phyloP scores from a whole-genome alignment of 2,888 invertebrate species.

The Ophion slaviceki region DNA sequence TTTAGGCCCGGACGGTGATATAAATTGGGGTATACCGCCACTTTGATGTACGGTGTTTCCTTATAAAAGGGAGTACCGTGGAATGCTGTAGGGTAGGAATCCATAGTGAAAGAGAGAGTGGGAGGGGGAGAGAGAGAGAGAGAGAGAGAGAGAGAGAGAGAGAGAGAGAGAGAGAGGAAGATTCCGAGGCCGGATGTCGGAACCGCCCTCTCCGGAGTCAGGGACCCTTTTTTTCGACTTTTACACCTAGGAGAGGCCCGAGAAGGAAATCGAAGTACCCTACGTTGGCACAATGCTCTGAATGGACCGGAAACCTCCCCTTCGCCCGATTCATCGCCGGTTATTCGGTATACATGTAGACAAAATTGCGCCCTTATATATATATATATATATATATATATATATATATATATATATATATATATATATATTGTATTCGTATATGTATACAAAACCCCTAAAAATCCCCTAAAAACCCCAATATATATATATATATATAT shows the following conservation, averaged over 20 bases:
- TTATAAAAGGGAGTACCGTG: conserved; percentile 18
- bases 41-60: conserved; percentile 7
- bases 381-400: too few species aligned
- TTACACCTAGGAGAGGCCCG: conserved; percentile 62
- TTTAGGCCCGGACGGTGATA: conserved; percentile 52
- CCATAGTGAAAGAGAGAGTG: conserved; percentile 31
- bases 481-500: conserved; percentile 3
- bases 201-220: conserved; percentile 75
- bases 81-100: conserved; percentile 62
- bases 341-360: conserved; percentile 49
- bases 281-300: conserved; percentile 69
- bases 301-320: conserved; percentile 78
- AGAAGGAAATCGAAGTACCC: conserved; percentile 58
- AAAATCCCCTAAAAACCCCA: conserved; percentile 47
- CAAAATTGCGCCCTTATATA: conserved; percentile 18
- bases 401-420: too few species aligned
- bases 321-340: conserved; percentile 70
- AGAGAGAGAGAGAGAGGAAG: conserved; percentile 16
- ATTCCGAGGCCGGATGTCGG: conserved; percentile 71
- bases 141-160: conserved; percentile 29
- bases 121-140: conserved; percentile 52
- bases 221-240: conserved; percentile 73
- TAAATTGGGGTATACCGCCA: conserved; percentile 61
- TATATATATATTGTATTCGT: too few species aligned
- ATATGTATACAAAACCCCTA: conserved; percentile 11